Base-by-base conservation (phyloP, 2,113 vertebrate species). In the Cyprinus carpio region DNA sequence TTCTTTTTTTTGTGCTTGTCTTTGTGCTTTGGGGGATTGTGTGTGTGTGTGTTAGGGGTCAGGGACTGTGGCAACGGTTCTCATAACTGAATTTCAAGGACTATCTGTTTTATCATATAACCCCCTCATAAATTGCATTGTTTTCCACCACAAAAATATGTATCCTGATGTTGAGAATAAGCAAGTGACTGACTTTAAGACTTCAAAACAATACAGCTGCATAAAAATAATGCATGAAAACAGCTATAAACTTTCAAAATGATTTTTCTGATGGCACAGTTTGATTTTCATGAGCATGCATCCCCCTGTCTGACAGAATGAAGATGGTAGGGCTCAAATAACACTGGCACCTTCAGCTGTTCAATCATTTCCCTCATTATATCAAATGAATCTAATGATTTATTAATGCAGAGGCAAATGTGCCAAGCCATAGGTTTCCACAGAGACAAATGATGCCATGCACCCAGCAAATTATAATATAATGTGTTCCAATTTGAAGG, bases 381-480 rank as follows among this genome's bases (percentile, higher is more conserved):
- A 72, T 84, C 29, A 87, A 88, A 85, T 81, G 23, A 87, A 85
- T 88, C 72, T 60, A 87, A 87, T 65, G 64, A 81, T 77, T 89
- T 46, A 84, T 88, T 88, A 84, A 80, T 65, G 82, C 8, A 37
- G 76, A 65, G 16, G 40, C 60, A 76, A 85, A 87, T 84, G 83
- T 62, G 86, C 71, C 75, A 75, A 74, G 4, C 62, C 77, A 81
- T 86, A 62, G 37, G 87, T 89, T 88, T 77, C 85, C 84, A 82
- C 87, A 79, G 89, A 75, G 87, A 90, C 72, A 87, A 87, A 90
- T 87, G 71, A 88, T 87, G 85, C 84, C 54, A 69, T 77, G 75
- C 46, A 81, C 67, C 20, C 54, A 77, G 64, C 62, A 84, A 85
- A 87, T 85, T 75, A 88, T 88, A 85, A 77, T 86, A 84, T 89